Percentiles rank a stretch among this genome's conserved stretches.
These are phyloP conservation scores for Scarus forsteni DNA, from an alignment of 2,797 vertebrate species.

Conservation along the genomic window DNA sequence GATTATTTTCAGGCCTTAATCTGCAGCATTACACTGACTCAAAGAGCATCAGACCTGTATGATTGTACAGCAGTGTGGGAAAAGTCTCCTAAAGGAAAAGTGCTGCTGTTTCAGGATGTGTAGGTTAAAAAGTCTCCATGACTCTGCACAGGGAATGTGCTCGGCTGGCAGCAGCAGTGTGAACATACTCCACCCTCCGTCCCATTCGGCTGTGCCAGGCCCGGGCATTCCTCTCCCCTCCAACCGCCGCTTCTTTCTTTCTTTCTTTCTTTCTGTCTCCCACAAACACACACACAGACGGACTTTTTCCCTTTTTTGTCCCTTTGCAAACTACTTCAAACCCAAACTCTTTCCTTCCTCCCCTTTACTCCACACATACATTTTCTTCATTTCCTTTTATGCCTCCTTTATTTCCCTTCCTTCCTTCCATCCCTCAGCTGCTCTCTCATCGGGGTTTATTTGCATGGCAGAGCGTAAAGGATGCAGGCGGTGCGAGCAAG, in stretches of 20 bases:
- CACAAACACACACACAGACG: conserved; percentile 50
- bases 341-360: conserved; percentile 55
- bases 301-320: conserved; percentile 38
- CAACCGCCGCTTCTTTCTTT: conserved; percentile 61
- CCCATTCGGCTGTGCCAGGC: conserved; percentile 73
- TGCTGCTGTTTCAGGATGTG: conserved; percentile 51
- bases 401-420: conserved; percentile 36
- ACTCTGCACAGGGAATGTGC: conserved; percentile 73
- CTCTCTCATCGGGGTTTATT: conserved; percentile 69
- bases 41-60: background rate
- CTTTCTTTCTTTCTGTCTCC: conserved; percentile 44
- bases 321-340: conserved; percentile 51
- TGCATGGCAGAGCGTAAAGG: conserved; percentile 75
- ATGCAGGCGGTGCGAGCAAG: conserved; percentile 64
- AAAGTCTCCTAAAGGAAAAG: conserved; percentile 30
- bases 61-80: background rate
- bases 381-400: conserved; percentile 49
- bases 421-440: conserved; percentile 49
- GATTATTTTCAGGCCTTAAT: background rate
- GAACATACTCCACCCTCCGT: conserved; percentile 75
- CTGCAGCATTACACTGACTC: background rate
- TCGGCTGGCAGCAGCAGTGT: conserved; percentile 71
- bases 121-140: conserved; percentile 75
- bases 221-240: conserved; percentile 80
- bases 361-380: conserved; percentile 50